Conservation (phyloP, 2,888 invertebrate genomes). For the Aphodius granarius region DNA sequence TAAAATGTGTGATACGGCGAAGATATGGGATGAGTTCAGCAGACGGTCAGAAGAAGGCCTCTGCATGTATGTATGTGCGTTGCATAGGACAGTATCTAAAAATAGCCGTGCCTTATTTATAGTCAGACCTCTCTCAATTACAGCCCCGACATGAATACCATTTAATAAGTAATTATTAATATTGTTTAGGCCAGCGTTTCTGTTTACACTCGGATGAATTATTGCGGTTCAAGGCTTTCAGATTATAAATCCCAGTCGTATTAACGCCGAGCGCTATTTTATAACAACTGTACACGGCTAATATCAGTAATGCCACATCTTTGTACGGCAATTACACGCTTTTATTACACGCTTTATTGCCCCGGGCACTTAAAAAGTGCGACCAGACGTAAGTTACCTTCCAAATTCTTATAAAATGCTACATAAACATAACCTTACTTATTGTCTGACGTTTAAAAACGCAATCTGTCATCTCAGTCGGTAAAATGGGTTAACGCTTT, state of each 20-base stretch:
- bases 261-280: background rate
- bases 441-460: too few relatives aligned
- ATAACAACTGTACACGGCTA: background rate
- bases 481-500: too few relatives aligned
- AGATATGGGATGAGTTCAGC: background rate
- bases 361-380: background rate
- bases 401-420: background rate
- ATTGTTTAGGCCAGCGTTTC: conserved; percentile 25
- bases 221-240: conserved; percentile 26
- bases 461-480: too few relatives aligned
- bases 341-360: background rate
- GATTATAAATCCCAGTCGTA: background rate
- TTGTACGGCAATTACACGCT: background rate
- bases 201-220: conserved; percentile 30
- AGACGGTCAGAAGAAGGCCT: background rate
- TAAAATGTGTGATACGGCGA: background rate
- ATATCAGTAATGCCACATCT: background rate
- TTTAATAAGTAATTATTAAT: conserved; percentile 30
- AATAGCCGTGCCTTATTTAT: conserved; percentile 24
- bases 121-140: conserved; percentile 24
- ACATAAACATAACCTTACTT: background rate
- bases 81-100: conserved; percentile 13
- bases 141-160: conserved; percentile 30
- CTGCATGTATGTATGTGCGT: background rate
- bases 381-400: background rate